Evolutionary conservation across 1,140 invertebrate species (phyloP).

Genomic region (Drosophila dunni): DNA sequence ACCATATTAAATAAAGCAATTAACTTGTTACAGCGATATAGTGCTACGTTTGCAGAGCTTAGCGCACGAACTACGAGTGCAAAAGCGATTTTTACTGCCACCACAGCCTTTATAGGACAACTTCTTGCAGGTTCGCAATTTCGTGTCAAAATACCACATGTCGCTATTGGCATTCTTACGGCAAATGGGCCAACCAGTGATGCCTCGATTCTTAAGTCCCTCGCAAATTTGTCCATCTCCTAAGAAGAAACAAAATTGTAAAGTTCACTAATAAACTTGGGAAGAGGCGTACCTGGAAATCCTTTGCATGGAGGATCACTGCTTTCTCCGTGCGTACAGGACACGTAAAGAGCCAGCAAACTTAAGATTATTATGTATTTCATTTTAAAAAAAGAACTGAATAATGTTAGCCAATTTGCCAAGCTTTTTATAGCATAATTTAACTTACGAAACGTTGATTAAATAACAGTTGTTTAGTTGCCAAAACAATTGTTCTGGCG

Average conservation of each 20-base stretch:
- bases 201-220: background rate
- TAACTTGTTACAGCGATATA: background rate
- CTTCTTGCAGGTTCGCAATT: background rate
- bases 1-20: too few relatives aligned
- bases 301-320: background rate
- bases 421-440: background rate
- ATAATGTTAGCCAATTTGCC: background rate
- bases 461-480: background rate
- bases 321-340: background rate
- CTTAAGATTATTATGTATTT: background rate
- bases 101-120: background rate
- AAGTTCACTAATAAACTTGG: background rate
- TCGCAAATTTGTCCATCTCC: background rate
- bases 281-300: background rate
- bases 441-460: background rate
- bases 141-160: conserved; percentile 11
- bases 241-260: background rate
- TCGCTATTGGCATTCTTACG: background rate
- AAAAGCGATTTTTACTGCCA: conserved; percentile 4
- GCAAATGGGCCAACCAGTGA: background rate
- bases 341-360: background rate
- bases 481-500: background rate
- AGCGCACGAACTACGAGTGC: background rate
- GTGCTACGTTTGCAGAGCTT: background rate
- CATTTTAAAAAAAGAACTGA: background rate